Base-by-base conservation (phyloP, 1,140 invertebrate genomes). In the Drosophila parvula region DNA sequence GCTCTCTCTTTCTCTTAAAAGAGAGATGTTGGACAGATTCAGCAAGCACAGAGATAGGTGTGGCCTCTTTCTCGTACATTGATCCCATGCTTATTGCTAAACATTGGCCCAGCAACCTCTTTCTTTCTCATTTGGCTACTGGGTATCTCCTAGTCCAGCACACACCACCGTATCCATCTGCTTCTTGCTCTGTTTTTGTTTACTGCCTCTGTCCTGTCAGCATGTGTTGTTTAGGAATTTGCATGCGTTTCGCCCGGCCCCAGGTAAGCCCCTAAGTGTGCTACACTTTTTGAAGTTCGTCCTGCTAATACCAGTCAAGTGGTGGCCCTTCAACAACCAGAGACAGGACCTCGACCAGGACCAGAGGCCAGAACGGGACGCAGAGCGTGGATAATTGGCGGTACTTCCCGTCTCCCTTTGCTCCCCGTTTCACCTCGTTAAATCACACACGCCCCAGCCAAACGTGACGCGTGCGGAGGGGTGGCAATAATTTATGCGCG, bases 331-430 rank as follows among this genome's bases (percentile, higher is more conserved):
- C 32, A 38, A n/a, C 34, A n/a, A 5, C 27, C 22, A 27, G 9
- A 18, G 7, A 9, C 28, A 27, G 11, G 22, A 36, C 5, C 58
- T 36, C 27, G 18, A 59, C 32, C 18, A 10, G 10, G 12, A 36
- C 5, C 59, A 30, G 32, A 22, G 16, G 11, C 30, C 7, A 27
- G 18, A 14, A 36, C 3, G 34, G 18, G 12, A 12, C 41, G 11
- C 62, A 82, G 74, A 82, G 75, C 70, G 62, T 73, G 62, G 75
- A 75, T 83, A 83, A 83, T 83, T 83, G 81, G 80, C 71, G 22
- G 43, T 43, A 34, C 36, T 61, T 11, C 56, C 30, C 28, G 63
- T 45, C 50, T 44, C 45, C 51, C 55, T 22, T n/a, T n/a, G n/a
- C n/a, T n/a, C n/a, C n/a, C 28, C 59, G 79, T 55, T 69, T 79